phyloP scores from a whole-genome alignment of 2,888 invertebrate species.

The Argyresthia albistria region DNA sequence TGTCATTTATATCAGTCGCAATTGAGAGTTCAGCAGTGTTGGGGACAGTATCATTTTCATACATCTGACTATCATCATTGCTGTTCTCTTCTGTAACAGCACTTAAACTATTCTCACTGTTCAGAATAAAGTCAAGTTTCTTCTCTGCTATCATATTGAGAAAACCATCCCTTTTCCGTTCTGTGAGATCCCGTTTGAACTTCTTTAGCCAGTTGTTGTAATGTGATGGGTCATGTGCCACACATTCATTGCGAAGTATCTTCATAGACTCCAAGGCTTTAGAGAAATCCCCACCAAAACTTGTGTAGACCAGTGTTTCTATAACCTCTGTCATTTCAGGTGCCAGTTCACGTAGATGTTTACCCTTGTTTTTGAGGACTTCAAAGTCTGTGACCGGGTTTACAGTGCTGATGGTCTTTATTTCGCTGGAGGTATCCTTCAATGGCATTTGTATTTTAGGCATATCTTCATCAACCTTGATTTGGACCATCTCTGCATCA shows the following conservation, averaged over 20 bases:
- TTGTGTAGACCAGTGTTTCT: conserved; percentile 44
- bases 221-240: conserved; percentile 33
- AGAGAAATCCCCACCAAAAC: conserved; percentile 43
- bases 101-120: conserved; percentile 45
- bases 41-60: conserved; percentile 55
- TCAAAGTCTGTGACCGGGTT: conserved; percentile 75
- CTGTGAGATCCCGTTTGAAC: conserved; percentile 36
- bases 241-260: conserved; percentile 45
- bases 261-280: conserved; percentile 46
- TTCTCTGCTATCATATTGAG: conserved; percentile 33
- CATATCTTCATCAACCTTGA: conserved; percentile 19
- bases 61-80: conserved; percentile 49
- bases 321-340: conserved; percentile 45
- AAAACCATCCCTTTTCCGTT: conserved; percentile 33
- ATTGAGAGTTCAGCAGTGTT: conserved; percentile 42
- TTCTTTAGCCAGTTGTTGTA: conserved; percentile 54
- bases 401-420: conserved; percentile 67
- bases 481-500: not conserved
- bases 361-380: conserved; percentile 47
- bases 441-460: conserved; percentile 35
- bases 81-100: conserved; percentile 26
- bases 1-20: conserved; percentile 44
- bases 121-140: conserved; percentile 41
- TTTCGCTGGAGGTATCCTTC: conserved; percentile 18
- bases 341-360: conserved; percentile 30